Evolutionary conservation across 2,888 invertebrate species (phyloP).

Genomic region (Drosophila tanythrix): DNA sequence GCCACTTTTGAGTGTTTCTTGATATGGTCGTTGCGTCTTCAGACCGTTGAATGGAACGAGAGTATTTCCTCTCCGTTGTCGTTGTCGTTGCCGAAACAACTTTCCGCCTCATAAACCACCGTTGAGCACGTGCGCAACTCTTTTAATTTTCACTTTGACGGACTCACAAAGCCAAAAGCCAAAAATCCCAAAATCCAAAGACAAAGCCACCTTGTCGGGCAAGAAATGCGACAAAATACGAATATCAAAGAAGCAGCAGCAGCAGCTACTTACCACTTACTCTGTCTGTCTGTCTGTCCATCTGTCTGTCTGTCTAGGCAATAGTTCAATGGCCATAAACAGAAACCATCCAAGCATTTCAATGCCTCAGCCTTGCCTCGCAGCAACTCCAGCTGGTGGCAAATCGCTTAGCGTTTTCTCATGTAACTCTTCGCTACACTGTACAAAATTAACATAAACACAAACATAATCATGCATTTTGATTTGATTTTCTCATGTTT

Average conservation of each 20-base stretch:
- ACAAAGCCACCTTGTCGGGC: slow-evolving; percentile 55
- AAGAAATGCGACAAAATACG: slow-evolving; percentile 35
- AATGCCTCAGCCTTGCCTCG: slow-evolving; percentile 27
- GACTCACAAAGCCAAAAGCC: slow-evolving; percentile 28
- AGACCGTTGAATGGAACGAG: slow-evolving; percentile 59
- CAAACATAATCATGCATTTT: not conserved
- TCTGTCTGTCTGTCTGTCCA: not conserved
- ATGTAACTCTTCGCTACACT: slow-evolving; percentile 3
- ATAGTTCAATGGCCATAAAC: slow-evolving; percentile 61
- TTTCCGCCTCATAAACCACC: slow-evolving; percentile 64
- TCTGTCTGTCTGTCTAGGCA: not conserved
- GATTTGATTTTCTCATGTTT: slow-evolving; percentile 4
- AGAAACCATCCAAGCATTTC: slow-evolving; percentile 57
- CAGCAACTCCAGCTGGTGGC: slow-evolving; percentile 10
- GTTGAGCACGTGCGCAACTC: slow-evolving; percentile 62
- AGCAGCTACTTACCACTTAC: slow-evolving; percentile 1
- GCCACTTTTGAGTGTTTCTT: slow-evolving; percentile 32
- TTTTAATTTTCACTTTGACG: slow-evolving; percentile 61
- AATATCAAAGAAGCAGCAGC: slow-evolving; percentile 20
- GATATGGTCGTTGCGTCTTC: slow-evolving; percentile 48
- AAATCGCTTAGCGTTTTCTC: slow-evolving; percentile 13
- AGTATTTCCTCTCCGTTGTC: slow-evolving; percentile 27
- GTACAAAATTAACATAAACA: slow-evolving; percentile 6
- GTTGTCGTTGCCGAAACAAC: slow-evolving; percentile 41
- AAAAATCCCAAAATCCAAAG: slow-evolving; percentile 2